Evolutionary conservation across 2,113 vertebrate species (phyloP), one percentile per base, ranked within the genome.

Genomic region (Theropithecus gelada): DNA sequence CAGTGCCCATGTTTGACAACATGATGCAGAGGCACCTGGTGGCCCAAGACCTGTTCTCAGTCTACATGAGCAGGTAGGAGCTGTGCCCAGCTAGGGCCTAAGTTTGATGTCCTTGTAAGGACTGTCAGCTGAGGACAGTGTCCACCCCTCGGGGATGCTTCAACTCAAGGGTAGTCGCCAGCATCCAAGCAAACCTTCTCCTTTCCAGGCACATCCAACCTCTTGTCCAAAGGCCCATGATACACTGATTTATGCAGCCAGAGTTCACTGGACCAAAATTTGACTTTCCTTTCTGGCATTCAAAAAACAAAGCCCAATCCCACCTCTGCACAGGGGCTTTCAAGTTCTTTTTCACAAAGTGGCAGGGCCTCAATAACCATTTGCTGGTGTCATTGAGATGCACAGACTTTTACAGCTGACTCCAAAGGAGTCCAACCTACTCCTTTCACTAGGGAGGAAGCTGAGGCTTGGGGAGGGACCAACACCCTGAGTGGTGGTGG

Each of bases 51-150:
- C 82, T 99, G 68, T 99, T 99, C 48, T 98, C 98, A 0, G 96
- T 99, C 50, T 99, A 98, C 76, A 90, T 99, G 92, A 98, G 96
- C 97, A 43, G 96, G 98, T 99, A 97, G 97, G 96, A 27, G 40
- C 82, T 27, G 50, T 0, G 0, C 6, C 30, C 40, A 12, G 6
- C 57, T 2, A 5, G 45, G 57, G 23, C 32, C 1, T 17, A 59
- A 35, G 55, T 30, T 22, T 55, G 12, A 0, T 0, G 2, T 27
- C 72, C 91, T 27, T 50, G 38, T 38, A 8, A 75, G 81, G 59
- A 48, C 48, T 8, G 2, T 5, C 0, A 7, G 38, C 27, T 12
- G n/a, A 52, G 55, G n/a, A 8, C 8, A 25, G 5, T 7, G 13
- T 13, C 38, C 35, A 25, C 17, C 13, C 35, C 43, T 25, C 0